phyloP scores from a whole-genome alignment of 2,797 vertebrate genomes.

The Periophthalmus magnuspinnatus region DNA sequence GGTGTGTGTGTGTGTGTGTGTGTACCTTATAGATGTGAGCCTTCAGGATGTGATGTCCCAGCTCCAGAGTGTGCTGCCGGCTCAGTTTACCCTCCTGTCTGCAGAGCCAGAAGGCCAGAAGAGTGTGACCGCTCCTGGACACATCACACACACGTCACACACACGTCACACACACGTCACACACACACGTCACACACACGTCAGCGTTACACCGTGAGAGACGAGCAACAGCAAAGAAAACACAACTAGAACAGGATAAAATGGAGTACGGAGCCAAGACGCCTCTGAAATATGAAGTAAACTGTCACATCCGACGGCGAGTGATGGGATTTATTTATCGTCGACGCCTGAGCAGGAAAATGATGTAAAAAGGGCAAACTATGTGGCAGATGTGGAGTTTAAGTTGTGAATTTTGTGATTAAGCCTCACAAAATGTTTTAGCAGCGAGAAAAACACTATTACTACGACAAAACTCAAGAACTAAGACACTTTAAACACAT shows the following conservation, averaged over 20 bases:
- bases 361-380: too few relatives aligned
- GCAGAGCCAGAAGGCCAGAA: slow-evolving; percentile 97
- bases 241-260: too few relatives aligned
- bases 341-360: too few relatives aligned
- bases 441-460: too few relatives aligned
- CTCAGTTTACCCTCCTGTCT: slow-evolving; percentile 92
- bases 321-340: too few relatives aligned
- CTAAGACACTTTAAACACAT: too few relatives aligned
- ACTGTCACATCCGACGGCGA: too few relatives aligned
- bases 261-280: too few relatives aligned
- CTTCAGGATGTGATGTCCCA: slow-evolving; percentile 97
- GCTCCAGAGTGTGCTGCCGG: slow-evolving; percentile 92
- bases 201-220: neutral
- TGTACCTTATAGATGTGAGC: slow-evolving; percentile 97
- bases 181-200: slow-evolving; percentile 18
- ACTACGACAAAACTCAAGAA: rapidly evolving
- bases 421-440: too few relatives aligned
- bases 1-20: neutral
- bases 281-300: too few relatives aligned
- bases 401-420: too few relatives aligned
- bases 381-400: too few relatives aligned
- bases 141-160: slow-evolving; percentile 9
- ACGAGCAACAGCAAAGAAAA: neutral
- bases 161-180: slow-evolving; percentile 13
- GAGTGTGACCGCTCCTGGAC: slow-evolving; percentile 90